These are phyloP conservation scores for Cygnus olor DNA, from an alignment of 2,797 vertebrate species.

Conservation along the genomic window DNA sequence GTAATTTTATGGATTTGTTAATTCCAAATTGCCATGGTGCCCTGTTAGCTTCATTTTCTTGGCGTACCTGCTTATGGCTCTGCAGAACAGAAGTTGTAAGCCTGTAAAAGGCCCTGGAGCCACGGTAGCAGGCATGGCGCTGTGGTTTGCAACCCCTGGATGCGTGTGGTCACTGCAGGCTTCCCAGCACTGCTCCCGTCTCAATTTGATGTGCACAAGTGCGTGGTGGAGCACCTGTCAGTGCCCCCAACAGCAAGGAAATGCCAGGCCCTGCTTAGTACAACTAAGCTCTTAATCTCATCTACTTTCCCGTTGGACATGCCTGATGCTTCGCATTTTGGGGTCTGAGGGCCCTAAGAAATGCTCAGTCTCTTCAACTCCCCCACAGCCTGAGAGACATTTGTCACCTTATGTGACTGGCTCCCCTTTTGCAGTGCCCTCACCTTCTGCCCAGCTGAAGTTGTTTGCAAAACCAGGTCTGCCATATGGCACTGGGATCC, in stretches of 20 bases:
- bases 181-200: neutral
- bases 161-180: fast-evolving
- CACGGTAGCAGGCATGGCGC: neutral
- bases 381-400: neutral
- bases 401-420: neutral
- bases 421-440: neutral
- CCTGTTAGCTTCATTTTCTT: neutral
- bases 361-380: neutral
- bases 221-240: neutral
- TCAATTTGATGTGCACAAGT: neutral
- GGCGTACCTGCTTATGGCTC: neutral
- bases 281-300: neutral
- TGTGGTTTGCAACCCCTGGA: neutral
- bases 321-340: neutral
- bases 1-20: neutral
- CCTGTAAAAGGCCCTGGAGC: neutral
- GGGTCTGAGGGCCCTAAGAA: neutral
- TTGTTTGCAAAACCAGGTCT: slow-evolving; percentile 22
- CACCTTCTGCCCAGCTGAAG: neutral
- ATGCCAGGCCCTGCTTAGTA: neutral
- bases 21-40: neutral
- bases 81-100: neutral
- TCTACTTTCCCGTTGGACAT: neutral
- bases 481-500: neutral
- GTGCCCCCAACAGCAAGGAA: neutral